A percentile compares a stretch with the other conserved stretches of the same genome.
phyloP scores from a whole-genome alignment of 2,113 vertebrate genomes.

The Anhinga rufa region DNA sequence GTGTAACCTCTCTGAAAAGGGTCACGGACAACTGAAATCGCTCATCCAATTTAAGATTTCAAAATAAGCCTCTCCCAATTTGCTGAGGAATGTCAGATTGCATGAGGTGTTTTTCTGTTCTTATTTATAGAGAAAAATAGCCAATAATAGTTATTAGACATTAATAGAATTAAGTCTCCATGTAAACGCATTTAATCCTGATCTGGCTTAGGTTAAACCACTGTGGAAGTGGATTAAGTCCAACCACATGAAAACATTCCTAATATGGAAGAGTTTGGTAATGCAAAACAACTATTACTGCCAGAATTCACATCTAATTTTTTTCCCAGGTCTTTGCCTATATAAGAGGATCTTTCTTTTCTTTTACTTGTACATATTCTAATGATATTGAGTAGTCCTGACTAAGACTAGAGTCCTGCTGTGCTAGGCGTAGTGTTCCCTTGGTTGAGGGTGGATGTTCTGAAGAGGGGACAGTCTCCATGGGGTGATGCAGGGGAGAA shows the following conservation, averaged over 20 bases:
- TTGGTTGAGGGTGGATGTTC: neutral
- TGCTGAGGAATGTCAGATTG: neutral
- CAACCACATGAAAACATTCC: neutral
- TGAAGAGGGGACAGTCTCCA: neutral
- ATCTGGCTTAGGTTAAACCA: neutral
- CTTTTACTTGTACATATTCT: neutral
- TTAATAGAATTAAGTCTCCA: neutral
- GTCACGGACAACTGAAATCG: neutral
- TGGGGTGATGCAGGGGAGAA: neutral
- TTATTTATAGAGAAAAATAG: conserved; percentile 4
- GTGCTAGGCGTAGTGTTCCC: neutral
- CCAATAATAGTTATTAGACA: neutral
- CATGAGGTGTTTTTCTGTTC: neutral
- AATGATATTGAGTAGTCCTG: neutral
- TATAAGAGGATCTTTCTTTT: neutral
- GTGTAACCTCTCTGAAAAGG: neutral
- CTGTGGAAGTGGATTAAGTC: neutral
- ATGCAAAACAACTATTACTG: neutral
- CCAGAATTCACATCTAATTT: neutral
- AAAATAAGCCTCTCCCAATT: neutral
- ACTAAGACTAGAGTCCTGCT: neutral
- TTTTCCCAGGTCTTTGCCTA: neutral
- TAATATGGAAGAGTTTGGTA: neutral
- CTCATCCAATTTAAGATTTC: neutral
- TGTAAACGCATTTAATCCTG: conserved; percentile 12